Conservation (phyloP, 92 coral and sea anemone species). For the Montipora capitata region DNA sequence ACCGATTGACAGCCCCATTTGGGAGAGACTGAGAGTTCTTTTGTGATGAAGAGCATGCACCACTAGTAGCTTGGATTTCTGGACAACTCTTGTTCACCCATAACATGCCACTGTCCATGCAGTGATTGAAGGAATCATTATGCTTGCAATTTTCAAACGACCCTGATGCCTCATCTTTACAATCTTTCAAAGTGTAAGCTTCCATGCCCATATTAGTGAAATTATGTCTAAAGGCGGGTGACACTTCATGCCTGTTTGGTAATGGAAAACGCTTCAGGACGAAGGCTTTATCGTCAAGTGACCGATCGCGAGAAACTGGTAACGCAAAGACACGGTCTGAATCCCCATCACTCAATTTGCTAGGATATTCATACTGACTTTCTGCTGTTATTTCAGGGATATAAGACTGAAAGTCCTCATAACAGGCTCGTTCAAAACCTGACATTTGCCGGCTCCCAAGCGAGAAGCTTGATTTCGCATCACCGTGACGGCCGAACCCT, state of each 20-base stretch:
- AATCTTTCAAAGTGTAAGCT: constrained; percentile 7
- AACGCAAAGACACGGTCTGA: constrained; percentile 3
- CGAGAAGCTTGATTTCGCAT: neutral
- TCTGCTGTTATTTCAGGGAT: constrained; percentile 84
- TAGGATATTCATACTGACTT: constrained; percentile 15
- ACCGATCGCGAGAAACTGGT: neutral
- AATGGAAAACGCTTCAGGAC: neutral
- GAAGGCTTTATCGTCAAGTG: neutral
- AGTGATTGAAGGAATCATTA: neutral
- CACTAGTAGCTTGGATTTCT: constrained; percentile 1
- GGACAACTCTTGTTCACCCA: neutral
- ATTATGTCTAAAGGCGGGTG: neutral
- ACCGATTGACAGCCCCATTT: constrained; percentile 22
- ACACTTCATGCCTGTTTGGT: neutral
- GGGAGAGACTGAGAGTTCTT: neutral
- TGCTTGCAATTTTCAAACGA: constrained; percentile 1
- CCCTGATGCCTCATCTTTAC: neutral
- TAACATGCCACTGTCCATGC: neutral
- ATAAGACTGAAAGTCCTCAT: constrained; percentile 86
- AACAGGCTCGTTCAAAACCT: constrained; percentile 77
- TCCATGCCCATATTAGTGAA: neutral
- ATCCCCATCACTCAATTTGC: constrained; percentile 9
- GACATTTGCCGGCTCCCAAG: constrained; percentile 49
- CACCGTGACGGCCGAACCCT: constrained; percentile 13
- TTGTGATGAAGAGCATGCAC: neutral